Base-by-base conservation (phyloP, 2,797 vertebrate genomes). In the Acanthis flammea region DNA sequence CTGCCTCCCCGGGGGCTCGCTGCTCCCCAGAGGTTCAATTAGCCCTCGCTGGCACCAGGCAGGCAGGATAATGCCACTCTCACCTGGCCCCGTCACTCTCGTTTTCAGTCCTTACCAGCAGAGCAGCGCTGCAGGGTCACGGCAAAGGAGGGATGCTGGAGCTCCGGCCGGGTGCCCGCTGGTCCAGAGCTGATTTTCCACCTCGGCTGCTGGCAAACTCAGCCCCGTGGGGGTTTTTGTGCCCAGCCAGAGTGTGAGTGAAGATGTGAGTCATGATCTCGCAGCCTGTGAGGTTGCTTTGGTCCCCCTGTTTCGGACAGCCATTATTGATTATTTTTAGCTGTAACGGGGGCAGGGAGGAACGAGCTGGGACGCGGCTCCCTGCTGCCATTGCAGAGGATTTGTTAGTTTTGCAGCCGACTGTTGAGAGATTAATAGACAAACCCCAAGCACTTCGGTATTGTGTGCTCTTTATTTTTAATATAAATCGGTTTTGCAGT, bases 371-470 rank as follows among this genome's bases (percentile, higher is more conserved):
- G 79, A 21, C 11, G 3, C 0, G 0, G 61, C 57, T 86, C 84
- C 77, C 80, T 0, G 13, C 66, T 86, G 89, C 84, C 78, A 0
- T 92, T 92, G 55, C 80, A 88, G 77, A 77, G 94, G 91, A 95
- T 94, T 95, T 91, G 79, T 81, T 87, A 27, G 54, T 88, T 94
- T 91, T 89, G 93, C 78, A 95, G 90, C 91, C 92, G 94, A 89
- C 93, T 72, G 74, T 5, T 65, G 84, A 39, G 93, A 94, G 93
- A 95, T 95, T 95, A 91, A 92, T 86, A 79, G 87, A 87, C 93
- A 95, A 96, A 68, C 77, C 77, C 77, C 84, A 44, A 92, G 17
- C 84, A 45, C 74, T 89, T 94, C 0, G 4, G 89, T 53, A 75
- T 92, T 94, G 95, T 81, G 77, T 8, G 66, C 71, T 91, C 89